A percentile compares a stretch with the other conserved stretches of the same genome.
Evolutionary conservation across 2,113 vertebrate genomes (phyloP).

Genomic region (Percina caprodes): DNA sequence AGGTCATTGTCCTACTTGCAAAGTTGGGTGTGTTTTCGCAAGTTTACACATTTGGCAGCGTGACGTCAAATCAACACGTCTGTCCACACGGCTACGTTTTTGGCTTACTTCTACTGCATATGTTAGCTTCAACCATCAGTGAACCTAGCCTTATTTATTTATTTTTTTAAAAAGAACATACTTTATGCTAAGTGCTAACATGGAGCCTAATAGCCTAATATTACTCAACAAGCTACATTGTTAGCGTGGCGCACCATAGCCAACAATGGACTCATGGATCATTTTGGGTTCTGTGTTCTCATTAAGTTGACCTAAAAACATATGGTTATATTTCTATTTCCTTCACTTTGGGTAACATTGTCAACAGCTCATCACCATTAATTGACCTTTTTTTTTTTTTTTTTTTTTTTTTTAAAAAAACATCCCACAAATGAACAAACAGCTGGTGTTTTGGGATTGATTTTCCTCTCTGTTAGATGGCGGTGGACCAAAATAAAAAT

Average conservation of each 20-base stretch:
- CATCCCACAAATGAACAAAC: background rate
- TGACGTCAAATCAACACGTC: too few relatives aligned
- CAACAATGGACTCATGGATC: background rate
- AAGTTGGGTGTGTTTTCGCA: too few relatives aligned
- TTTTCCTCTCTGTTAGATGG: conserved; percentile 2
- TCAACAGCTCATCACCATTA: background rate
- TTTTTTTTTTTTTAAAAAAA: too few relatives aligned
- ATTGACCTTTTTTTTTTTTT: background rate
- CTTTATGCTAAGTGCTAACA: conserved; percentile 4
- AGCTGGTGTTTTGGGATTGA: background rate
- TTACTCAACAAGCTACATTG: background rate
- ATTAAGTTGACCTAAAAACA: background rate
- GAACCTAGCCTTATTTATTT: background rate
- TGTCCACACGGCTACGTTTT: background rate
- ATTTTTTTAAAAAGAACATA: background rate
- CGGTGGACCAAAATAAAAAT: background rate
- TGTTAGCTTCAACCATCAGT: background rate
- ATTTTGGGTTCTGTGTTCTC: conserved; percentile 24
- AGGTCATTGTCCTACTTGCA: too few relatives aligned
- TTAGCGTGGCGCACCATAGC: background rate
- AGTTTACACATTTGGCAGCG: too few relatives aligned
- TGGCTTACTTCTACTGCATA: background rate
- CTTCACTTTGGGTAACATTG: background rate
- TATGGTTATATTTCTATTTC: background rate
- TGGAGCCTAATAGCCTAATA: too few relatives aligned